A percentile compares a stretch with the other conserved stretches of the same genome.
Conservation (phyloP, 2,888 invertebrate species). For the Biston betularia region DNA sequence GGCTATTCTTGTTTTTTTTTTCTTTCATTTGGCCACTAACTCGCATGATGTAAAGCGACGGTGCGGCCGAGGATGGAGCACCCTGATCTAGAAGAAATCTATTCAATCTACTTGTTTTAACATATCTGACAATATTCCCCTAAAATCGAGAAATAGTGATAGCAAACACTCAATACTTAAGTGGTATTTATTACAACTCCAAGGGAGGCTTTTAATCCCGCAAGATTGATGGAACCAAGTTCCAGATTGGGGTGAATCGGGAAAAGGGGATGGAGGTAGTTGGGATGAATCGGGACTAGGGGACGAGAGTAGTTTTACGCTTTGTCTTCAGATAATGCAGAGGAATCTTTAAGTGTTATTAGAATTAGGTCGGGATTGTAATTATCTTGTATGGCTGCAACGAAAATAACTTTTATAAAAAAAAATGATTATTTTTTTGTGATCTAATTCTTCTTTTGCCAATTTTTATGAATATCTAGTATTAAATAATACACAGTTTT, state of each 20-base stretch:
- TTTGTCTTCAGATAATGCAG: constrained; percentile 30
- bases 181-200: constrained; percentile 49
- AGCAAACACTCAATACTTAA: constrained; percentile 51
- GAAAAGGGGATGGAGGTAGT: constrained; percentile 12
- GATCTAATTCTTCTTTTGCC: too few relatives aligned
- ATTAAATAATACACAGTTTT: too few relatives aligned
- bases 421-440: neutral
- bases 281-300: constrained; percentile 11
- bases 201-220: constrained; percentile 46
- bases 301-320: constrained; percentile 26
- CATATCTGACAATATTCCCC: constrained; percentile 15
- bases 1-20: neutral
- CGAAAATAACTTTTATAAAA: neutral
- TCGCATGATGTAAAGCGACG: too few relatives aligned
- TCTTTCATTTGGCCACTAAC: too few relatives aligned
- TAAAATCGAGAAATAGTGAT: constrained; percentile 46
- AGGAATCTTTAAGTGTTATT: constrained; percentile 7
- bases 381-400: neutral
- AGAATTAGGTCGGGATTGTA: constrained; percentile 3
- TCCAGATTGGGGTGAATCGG: constrained; percentile 31
- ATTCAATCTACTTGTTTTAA: too few relatives aligned
- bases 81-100: too few relatives aligned
- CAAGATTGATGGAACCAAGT: constrained; percentile 43
- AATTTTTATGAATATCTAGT: too few relatives aligned
- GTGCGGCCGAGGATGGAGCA: too few relatives aligned